Evolutionary conservation across 2,797 vertebrate species (phyloP).

Genomic region (Pangasius sanitwongsei): DNA sequence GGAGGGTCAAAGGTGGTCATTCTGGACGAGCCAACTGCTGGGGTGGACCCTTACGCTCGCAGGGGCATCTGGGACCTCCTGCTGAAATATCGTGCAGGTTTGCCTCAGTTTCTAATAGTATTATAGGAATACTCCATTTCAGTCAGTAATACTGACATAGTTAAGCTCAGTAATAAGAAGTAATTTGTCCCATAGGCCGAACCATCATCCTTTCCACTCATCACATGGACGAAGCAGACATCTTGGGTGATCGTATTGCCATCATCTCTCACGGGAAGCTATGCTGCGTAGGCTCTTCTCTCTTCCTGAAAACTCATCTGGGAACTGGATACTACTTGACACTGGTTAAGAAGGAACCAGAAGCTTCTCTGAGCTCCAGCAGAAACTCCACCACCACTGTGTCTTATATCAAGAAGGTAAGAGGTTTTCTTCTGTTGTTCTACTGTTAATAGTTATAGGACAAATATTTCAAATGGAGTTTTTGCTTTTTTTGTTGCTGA

Average conservation of each 20-base stretch:
- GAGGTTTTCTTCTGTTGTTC: neutral
- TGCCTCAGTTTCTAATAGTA: neutral
- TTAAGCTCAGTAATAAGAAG: neutral
- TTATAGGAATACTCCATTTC: neutral
- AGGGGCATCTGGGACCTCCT: slow-evolving; percentile 98
- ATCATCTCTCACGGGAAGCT: slow-evolving; percentile 98
- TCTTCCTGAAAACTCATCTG: slow-evolving; percentile 95
- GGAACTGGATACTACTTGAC: slow-evolving; percentile 98
- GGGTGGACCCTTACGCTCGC: slow-evolving; percentile 95
- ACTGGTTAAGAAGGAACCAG: slow-evolving; percentile 92
- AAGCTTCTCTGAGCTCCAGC: slow-evolving; percentile 90
- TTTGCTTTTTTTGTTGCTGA: neutral
- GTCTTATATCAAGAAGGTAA: slow-evolving; percentile 87
- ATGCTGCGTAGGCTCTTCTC: slow-evolving; percentile 94
- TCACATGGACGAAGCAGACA: slow-evolving; percentile 99
- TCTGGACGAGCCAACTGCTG: slow-evolving; percentile 96
- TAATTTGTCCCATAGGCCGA: slow-evolving; percentile 75
- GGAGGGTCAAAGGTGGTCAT: slow-evolving; percentile 98
- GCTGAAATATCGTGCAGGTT: slow-evolving; percentile 81
- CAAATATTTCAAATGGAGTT: neutral
- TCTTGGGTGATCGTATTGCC: slow-evolving; percentile 94
- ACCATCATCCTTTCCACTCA: slow-evolving; percentile 99
- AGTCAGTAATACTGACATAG: neutral
- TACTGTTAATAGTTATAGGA: neutral
- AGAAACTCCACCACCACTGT: slow-evolving; percentile 95